These are phyloP conservation scores for Phalloptychus januarius DNA, from an alignment of 2,797 vertebrate species.

Conservation along the genomic window DNA sequence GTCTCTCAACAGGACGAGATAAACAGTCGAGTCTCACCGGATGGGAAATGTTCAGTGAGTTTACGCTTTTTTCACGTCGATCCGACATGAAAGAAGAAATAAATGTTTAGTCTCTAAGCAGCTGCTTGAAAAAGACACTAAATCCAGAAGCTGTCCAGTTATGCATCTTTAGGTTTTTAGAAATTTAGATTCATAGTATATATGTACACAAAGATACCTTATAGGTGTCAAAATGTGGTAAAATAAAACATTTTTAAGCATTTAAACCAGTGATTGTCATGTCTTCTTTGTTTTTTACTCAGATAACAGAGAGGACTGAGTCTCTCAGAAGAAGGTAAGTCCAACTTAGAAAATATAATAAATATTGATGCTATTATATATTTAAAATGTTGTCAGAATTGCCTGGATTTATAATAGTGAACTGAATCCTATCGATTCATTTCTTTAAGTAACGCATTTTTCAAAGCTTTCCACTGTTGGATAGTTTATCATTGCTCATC, in stretches of 20 bases:
- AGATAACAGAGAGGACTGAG: constrained; percentile 88
- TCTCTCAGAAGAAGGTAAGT: constrained; percentile 89
- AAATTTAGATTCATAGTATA: background rate
- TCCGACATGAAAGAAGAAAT: background rate
- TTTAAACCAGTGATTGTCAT: background rate
- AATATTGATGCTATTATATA: background rate
- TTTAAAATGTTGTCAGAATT: background rate
- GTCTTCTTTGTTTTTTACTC: constrained; percentile 15
- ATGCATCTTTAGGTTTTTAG: too few species aligned
- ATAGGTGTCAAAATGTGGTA: background rate
- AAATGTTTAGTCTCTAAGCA: background rate
- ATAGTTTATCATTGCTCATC: background rate
- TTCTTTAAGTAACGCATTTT: background rate
- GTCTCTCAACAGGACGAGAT: constrained; percentile 74
- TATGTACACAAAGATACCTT: background rate
- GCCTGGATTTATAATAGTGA: background rate
- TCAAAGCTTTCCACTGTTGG: background rate
- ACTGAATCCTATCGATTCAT: background rate
- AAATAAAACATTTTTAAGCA: background rate
- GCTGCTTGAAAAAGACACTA: background rate
- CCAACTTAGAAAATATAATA: constrained; percentile 47
- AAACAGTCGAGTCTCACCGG: constrained; percentile 67
- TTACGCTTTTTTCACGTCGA: background rate
- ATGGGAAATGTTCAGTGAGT: constrained; percentile 77
- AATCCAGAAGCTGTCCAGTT: background rate